Evolutionary conservation across 1,140 invertebrate genomes (phyloP).

Genomic region (Hesperophylax magnus): DNA sequence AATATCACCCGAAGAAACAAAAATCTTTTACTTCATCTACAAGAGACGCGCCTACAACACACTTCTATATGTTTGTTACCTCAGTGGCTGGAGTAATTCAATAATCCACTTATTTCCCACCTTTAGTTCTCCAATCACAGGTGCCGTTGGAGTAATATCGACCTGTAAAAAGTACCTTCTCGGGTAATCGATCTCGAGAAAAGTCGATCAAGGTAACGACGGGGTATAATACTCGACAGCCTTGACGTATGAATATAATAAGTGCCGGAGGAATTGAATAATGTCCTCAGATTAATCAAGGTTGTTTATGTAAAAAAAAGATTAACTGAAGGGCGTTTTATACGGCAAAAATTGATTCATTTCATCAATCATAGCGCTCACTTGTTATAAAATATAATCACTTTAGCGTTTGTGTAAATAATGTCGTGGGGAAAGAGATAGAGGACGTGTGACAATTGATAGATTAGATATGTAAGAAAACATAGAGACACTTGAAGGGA

Average conservation of each 20-base stretch:
- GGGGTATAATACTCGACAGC: neutral
- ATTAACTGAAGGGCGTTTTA: conserved; percentile 28
- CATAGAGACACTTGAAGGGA: no score
- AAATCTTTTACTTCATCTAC: no score
- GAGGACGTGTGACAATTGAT: no score
- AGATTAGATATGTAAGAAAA: no score
- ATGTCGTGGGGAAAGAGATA: no score
- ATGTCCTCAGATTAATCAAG: conserved; percentile 34
- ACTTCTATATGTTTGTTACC: no score
- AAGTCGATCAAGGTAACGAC: conserved; percentile 16
- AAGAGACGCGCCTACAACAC: no score
- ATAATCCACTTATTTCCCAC: no score
- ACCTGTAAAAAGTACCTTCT: neutral
- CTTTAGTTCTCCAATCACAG: no score
- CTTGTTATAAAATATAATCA: conserved; percentile 34
- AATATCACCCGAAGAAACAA: no score
- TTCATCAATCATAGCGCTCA: conserved; percentile 37
- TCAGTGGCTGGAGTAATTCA: no score
- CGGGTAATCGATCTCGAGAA: neutral
- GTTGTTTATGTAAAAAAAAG: conserved; percentile 29
- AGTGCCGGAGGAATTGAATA: conserved; percentile 1
- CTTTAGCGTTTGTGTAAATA: conserved; percentile 30
- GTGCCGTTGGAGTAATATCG: no score
- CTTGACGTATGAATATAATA: conserved; percentile 16
- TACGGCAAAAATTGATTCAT: conserved; percentile 38